Percentiles rank a stretch among this genome's conserved stretches.
phyloP scores from a whole-genome alignment of 2,113 vertebrate genomes.

The Pontoporia blainvillei region DNA sequence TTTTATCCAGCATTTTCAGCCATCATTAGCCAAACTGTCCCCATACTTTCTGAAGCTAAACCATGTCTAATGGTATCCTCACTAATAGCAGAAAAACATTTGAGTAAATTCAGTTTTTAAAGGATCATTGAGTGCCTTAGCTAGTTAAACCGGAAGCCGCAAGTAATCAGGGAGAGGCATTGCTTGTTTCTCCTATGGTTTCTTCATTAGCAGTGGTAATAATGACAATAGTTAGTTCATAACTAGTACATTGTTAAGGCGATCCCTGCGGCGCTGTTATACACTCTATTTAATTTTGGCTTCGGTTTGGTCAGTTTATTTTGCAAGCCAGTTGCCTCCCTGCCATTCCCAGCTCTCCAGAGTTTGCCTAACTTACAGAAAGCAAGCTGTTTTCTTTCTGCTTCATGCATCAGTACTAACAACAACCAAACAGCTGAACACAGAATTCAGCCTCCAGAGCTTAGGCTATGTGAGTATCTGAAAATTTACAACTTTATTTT shows the following conservation, averaged over 20 bases:
- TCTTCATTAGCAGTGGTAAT: constrained; percentile 71
- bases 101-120: constrained; percentile 66
- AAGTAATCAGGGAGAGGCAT: constrained; percentile 43
- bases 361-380: constrained; percentile 65
- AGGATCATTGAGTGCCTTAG: constrained; percentile 64
- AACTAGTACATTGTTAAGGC: constrained; percentile 60
- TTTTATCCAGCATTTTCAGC: constrained; percentile 57
- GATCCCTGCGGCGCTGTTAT: constrained; percentile 43
- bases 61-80: constrained; percentile 66
- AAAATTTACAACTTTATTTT: constrained; percentile 31
- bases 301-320: constrained; percentile 70
- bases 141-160: constrained; percentile 55
- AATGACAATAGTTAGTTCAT: constrained; percentile 70
- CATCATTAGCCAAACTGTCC: constrained; percentile 61
- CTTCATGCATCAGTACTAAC: constrained; percentile 61
- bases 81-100: constrained; percentile 53
- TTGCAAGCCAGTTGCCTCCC: constrained; percentile 57
- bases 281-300: constrained; percentile 42
- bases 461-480: not conserved
- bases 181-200: constrained; percentile 58
- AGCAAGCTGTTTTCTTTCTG: constrained; percentile 52
- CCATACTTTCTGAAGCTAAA: constrained; percentile 59
- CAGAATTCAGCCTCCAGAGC: constrained; percentile 57
- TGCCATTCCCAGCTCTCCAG: constrained; percentile 53
- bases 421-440: constrained; percentile 67